Evolutionary conservation across 1,140 invertebrate species (phyloP), one percentile per base, ranked within the genome.

Genomic region (Nephotettix cincticeps): DNA sequence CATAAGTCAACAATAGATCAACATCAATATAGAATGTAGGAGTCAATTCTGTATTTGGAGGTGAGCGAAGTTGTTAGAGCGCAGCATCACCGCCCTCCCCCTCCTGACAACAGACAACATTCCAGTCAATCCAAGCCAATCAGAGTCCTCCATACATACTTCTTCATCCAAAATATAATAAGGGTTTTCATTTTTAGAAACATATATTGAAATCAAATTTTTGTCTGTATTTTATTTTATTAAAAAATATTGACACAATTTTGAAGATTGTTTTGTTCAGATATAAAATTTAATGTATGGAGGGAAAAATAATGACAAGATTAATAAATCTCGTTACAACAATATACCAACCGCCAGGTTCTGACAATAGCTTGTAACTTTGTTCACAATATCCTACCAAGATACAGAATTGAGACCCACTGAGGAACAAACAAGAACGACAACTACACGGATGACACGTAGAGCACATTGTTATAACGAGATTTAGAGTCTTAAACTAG

Each of bases 401-500:
- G 56, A 61, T 61, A 61, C 56, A 61, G 56, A 61, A 61, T 29
- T 11, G 13, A 61, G 56, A 21, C 47, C 23, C 9, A 27, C 56
- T 27, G 25, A 61, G 28, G 25, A 61, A 61, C 25, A 27, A 29
- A 25, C 25, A 27, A 21, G 13, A 11, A 61, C 14, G 23, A 14
- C 25, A 6, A 68, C 30, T 32, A 68, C 27, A 51, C 19, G 17
- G 23, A 47, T 45, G 43, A 51, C 32, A 28, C 43, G 13, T 23
- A 70, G 25, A 70, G 32, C 54, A 70, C 68, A 70, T 70, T 70
- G 68, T 70, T 70, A 70, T 70, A 70, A 70, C 68, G 68, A 70
- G 68, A 70, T 70, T 70, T 63, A 27, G 23, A 47, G 32, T 32
- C 30, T 47, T 51, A 36, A 63, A 30, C 43, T 68, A 54, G 25